Conservation (phyloP, 1,140 invertebrate genomes). For the Hycleus phaleratus region DNA sequence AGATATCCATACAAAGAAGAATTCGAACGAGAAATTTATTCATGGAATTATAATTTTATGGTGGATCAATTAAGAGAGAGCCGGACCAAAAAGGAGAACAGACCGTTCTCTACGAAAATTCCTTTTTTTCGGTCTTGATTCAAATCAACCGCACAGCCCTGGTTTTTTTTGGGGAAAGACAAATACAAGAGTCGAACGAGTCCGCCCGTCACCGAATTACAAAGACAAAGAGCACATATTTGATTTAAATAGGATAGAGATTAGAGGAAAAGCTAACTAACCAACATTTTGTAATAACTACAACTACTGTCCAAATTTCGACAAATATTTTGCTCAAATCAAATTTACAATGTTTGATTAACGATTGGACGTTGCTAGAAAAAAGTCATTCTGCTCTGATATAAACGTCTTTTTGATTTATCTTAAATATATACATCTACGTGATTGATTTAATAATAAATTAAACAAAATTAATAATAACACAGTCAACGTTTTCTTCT, state of each 20-base stretch:
- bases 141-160: too few species aligned
- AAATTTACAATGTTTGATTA: too few species aligned
- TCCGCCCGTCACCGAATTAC: conserved; percentile 9
- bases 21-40: conserved; percentile 13
- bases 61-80: conserved; percentile 10
- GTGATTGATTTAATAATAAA: too few species aligned
- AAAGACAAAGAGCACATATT: conserved; percentile 17
- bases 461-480: conserved; percentile 22
- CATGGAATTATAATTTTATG: conserved; percentile 15
- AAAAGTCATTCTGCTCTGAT: too few species aligned
- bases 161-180: too few species aligned
- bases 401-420: too few species aligned
- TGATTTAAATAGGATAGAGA: conserved; percentile 9
- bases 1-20: not conserved
- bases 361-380: too few species aligned
- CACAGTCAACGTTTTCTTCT: conserved; percentile 22
- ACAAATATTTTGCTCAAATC: conserved; percentile 11
- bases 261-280: conserved; percentile 28
- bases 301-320: conserved; percentile 33
- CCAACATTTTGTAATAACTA: conserved; percentile 26
- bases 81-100: not conserved
- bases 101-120: too few species aligned
- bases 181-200: conserved; percentile 9
- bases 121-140: too few species aligned
- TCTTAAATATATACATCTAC: too few species aligned